These are phyloP conservation scores for Ceramica pisi DNA, from an alignment of 2,888 invertebrate genomes.

Conservation along the genomic window DNA sequence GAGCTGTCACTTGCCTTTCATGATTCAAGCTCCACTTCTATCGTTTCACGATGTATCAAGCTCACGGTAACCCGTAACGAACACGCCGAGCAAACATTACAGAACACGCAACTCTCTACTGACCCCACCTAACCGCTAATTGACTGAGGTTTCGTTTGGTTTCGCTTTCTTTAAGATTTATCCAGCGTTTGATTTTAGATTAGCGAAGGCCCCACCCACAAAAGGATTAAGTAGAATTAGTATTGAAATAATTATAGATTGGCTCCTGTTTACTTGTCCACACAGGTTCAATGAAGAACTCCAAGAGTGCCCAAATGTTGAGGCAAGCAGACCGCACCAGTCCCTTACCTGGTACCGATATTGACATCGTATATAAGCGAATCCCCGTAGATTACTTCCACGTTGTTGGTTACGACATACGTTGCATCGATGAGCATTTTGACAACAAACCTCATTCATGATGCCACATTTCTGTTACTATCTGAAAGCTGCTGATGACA, in stretches of 20 bases:
- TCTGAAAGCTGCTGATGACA: constrained; percentile 81
- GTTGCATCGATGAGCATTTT: constrained; percentile 82
- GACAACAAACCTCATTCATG: constrained; percentile 76
- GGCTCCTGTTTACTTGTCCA: constrained; percentile 89
- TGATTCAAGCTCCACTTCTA: constrained; percentile 71
- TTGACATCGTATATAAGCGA: constrained; percentile 82
- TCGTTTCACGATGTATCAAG: constrained; percentile 69
- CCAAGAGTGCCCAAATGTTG: constrained; percentile 93
- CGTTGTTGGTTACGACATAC: constrained; percentile 74
- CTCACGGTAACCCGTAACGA: constrained; percentile 65
- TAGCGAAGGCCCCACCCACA: constrained; percentile 69
- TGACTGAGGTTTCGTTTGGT: constrained; percentile 69
- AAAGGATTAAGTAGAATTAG: constrained; percentile 71
- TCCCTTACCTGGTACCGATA: constrained; percentile 91
- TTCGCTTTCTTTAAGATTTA: constrained; percentile 74
- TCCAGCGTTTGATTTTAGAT: constrained; percentile 66
- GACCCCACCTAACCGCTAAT: constrained; percentile 62
- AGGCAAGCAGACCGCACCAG: constrained; percentile 92
- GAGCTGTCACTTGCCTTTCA: constrained; percentile 67
- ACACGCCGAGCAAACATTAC: constrained; percentile 72
- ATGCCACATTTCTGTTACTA: constrained; percentile 76
- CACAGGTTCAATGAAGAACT: constrained; percentile 92
- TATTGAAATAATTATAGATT: constrained; percentile 80
- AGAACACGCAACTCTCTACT: constrained; percentile 69
- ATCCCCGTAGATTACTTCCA: constrained; percentile 84